phyloP scores from a whole-genome alignment of 2,888 invertebrate species.

The Drosophila longiperda region DNA sequence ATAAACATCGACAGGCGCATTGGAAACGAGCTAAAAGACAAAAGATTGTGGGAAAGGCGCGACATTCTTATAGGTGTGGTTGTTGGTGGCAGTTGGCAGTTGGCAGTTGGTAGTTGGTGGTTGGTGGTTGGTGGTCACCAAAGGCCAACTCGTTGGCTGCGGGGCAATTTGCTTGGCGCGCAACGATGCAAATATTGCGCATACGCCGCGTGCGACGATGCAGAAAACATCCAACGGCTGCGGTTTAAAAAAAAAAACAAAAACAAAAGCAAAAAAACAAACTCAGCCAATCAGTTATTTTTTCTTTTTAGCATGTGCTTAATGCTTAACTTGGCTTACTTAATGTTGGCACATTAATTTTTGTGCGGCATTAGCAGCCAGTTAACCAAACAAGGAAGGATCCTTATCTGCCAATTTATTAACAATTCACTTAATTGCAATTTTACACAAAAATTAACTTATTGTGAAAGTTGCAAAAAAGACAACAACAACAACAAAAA shows the following conservation, averaged over 20 bases:
- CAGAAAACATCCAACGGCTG: slow-evolving; percentile 21
- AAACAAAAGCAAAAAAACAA: too few species aligned
- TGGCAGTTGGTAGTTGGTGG: slow-evolving; percentile 27
- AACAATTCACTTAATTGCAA: neutral
- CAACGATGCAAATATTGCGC: slow-evolving; percentile 47
- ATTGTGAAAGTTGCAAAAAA: slow-evolving; percentile 4
- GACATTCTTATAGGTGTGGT: slow-evolving; percentile 57
- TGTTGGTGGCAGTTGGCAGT: slow-evolving; percentile 5
- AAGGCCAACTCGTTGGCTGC: slow-evolving; percentile 5
- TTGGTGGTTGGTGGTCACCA: neutral
- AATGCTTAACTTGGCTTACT: slow-evolving; percentile 22
- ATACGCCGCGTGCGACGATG: slow-evolving; percentile 55
- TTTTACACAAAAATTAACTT: neutral
- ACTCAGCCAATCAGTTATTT: neutral
- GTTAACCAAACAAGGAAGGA: slow-evolving; percentile 5
- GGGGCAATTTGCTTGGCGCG: slow-evolving; percentile 23
- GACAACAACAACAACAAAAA: neutral
- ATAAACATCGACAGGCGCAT: slow-evolving; percentile 22
- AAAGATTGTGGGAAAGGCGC: slow-evolving; percentile 50
- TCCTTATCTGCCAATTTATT: neutral
- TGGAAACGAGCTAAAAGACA: slow-evolving; percentile 38
- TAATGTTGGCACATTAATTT: slow-evolving; percentile 2
- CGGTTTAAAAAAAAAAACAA: neutral
- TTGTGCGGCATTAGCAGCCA: slow-evolving; percentile 8
- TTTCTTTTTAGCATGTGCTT: slow-evolving; percentile 3